These are phyloP conservation scores for Apoderus coryli DNA, from an alignment of 2,888 invertebrate species.

Conservation along the genomic window DNA sequence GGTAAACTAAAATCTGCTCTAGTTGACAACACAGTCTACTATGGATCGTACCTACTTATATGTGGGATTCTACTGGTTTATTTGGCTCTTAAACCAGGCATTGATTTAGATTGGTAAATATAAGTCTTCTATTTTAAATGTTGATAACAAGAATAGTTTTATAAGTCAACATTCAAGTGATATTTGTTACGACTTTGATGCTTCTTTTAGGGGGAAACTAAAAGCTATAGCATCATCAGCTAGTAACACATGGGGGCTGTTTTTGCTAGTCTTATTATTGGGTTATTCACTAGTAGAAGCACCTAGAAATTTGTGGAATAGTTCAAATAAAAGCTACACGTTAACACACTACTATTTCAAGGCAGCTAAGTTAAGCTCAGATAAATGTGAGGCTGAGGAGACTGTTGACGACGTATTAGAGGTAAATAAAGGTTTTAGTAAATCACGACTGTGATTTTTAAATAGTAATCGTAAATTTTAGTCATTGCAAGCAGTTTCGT, in stretches of 20 bases:
- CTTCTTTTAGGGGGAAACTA: conserved; percentile 53
- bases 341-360: conserved; percentile 83
- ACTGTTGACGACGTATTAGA: conserved; percentile 89
- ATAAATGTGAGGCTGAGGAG: conserved; percentile 95
- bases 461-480: conserved; percentile 36
- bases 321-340: conserved; percentile 71
- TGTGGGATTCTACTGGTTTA: conserved; percentile 90
- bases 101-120: conserved; percentile 69
- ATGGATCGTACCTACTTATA: conserved; percentile 89
- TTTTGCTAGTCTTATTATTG: conserved; percentile 80
- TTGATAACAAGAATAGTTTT: too few relatives aligned
- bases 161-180: conserved; percentile 2
- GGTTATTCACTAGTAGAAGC: conserved; percentile 96
- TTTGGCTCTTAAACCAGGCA: conserved; percentile 78
- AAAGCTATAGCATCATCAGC: conserved; percentile 97
- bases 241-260: conserved; percentile 98
- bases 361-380: conserved; percentile 83
- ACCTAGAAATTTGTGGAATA: conserved; percentile 81
- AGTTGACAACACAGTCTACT: conserved; percentile 95
- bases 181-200: too few relatives aligned
- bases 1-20: conserved; percentile 90
- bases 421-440: too few relatives aligned
- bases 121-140: too few relatives aligned
- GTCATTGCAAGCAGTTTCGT: conserved; percentile 71
- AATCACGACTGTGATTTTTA: too few relatives aligned